These are phyloP conservation scores for Hedychridium roseum DNA, from an alignment of 2,888 invertebrate genomes.

Conservation along the genomic window DNA sequence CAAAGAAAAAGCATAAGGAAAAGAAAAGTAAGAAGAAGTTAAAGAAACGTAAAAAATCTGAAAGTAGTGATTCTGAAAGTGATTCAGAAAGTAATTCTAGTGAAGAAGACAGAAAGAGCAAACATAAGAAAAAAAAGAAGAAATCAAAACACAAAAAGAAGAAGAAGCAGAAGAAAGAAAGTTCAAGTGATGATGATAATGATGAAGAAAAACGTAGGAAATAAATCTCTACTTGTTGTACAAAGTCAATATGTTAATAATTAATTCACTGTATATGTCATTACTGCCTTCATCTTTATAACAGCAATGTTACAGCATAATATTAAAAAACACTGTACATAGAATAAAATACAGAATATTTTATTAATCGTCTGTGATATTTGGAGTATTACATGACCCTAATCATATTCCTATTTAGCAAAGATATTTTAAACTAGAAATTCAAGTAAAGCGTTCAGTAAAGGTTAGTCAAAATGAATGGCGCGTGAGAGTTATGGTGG, in stretches of 20 bases:
- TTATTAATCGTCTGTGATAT: too few relatives aligned
- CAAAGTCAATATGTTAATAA: neutral
- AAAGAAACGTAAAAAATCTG: slow-evolving; percentile 56
- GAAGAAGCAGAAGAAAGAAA: slow-evolving; percentile 52
- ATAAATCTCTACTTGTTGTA: neutral
- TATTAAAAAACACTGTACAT: too few relatives aligned
- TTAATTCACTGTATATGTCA: neutral
- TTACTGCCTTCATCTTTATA: too few relatives aligned
- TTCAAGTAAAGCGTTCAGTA: too few relatives aligned
- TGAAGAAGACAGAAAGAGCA: slow-evolving; percentile 38
- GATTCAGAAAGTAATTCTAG: slow-evolving; percentile 36
- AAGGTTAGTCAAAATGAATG: too few relatives aligned
- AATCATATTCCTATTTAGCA: too few relatives aligned
- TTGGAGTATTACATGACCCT: too few relatives aligned
- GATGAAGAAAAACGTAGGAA: slow-evolving; percentile 13
- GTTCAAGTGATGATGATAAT: slow-evolving; percentile 25
- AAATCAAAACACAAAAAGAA: slow-evolving; percentile 52
- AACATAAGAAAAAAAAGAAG: slow-evolving; percentile 18
- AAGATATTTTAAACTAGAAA: too few relatives aligned
- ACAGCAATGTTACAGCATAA: too few relatives aligned
- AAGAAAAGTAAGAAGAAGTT: slow-evolving; percentile 64
- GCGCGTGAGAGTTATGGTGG: too few relatives aligned
- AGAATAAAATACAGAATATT: too few relatives aligned
- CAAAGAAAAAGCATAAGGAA: slow-evolving; percentile 69
- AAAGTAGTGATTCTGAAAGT: slow-evolving; percentile 50